Percentiles rank a stretch among this genome's conserved stretches.
These are phyloP conservation scores for Dasypogon diadema DNA, from an alignment of 2,888 invertebrate species.

Conservation along the genomic window DNA sequence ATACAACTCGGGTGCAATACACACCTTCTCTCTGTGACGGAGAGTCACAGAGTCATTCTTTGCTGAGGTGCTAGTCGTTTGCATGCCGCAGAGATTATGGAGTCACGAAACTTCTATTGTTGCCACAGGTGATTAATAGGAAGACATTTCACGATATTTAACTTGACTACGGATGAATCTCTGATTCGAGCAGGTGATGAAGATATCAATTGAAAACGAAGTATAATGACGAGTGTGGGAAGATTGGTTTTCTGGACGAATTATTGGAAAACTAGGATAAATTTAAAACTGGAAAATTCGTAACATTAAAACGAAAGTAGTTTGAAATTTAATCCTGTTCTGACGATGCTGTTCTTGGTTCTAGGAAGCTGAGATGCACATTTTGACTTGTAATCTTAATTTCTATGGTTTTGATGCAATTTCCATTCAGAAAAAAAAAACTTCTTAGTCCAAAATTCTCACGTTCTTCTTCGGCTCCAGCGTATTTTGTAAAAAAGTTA, in stretches of 20 bases:
- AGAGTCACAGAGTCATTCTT: constrained; percentile 17
- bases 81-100: constrained; percentile 46
- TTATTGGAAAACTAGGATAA: too few relatives aligned
- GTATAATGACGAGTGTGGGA: background rate
- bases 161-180: constrained; percentile 10
- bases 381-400: too few relatives aligned
- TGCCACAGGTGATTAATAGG: constrained; percentile 36
- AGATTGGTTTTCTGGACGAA: background rate
- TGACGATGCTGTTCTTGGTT: too few relatives aligned
- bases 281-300: too few relatives aligned
- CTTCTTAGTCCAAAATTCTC: background rate
- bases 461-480: background rate
- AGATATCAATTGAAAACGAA: constrained; percentile 15
- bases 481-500: background rate
- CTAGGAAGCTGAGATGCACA: too few relatives aligned
- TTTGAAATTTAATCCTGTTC: too few relatives aligned
- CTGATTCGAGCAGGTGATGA: constrained; percentile 25
- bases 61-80: constrained; percentile 33
- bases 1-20: constrained; percentile 28
- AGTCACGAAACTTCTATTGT: constrained; percentile 52
- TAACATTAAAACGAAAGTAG: too few relatives aligned
- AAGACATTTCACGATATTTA: constrained; percentile 44
- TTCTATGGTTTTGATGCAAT: too few relatives aligned
- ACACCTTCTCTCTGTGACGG: constrained; percentile 22
- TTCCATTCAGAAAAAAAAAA: too few relatives aligned